Base-by-base conservation (phyloP, 2,797 vertebrate genomes). In the Jordanella pulchra region DNA sequence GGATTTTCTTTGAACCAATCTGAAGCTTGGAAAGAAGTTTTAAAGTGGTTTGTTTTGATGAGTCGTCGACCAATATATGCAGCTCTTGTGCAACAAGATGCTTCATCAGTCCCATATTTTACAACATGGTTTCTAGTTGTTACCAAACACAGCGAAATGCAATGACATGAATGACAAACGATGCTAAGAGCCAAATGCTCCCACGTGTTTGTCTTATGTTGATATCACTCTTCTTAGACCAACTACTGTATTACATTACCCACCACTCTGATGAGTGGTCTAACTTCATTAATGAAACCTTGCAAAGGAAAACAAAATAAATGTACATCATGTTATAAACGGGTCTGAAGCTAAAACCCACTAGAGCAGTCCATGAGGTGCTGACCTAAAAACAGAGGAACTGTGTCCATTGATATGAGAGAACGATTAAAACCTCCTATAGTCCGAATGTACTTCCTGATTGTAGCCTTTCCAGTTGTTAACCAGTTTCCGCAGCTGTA, bases 61-160 rank as follows among this genome's bases (percentile, higher is more conserved):
- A 67, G 69, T 47, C 30, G 28, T 67, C 39, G 15, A 65, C 58
- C 55, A 69, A 60, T 39, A 74, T 17, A 7, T 63, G 6, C 13
- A 42, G 32, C 4, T 63, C 35, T 73, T 71, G 32, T 51, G 67
- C 75, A 85, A 84, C 60, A 67, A 55, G 11, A n/a, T 30, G 14
- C 75, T 82, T 75, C 55, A 69, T 71, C 77, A 78, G 50, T 42
- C 5, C 7, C 18, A 45, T 44, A 35, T 73, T 73, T 83, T 66
- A 75, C 55, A 63, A 76, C 15, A 42, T 10, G 3, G 1, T 18
- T 54, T 72, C 42, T 47, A 23, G 44, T 68, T 44, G 32, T 65
- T 45, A 44, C 13, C 21, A 30, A 50, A 68, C 47, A 55, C 4
- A 44, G 18, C 12, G 30, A 30, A 25, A 53, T 23, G 18, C 42